Base-by-base conservation (phyloP, 2,113 vertebrate species). In the Herpailurus yagouaroundi region DNA sequence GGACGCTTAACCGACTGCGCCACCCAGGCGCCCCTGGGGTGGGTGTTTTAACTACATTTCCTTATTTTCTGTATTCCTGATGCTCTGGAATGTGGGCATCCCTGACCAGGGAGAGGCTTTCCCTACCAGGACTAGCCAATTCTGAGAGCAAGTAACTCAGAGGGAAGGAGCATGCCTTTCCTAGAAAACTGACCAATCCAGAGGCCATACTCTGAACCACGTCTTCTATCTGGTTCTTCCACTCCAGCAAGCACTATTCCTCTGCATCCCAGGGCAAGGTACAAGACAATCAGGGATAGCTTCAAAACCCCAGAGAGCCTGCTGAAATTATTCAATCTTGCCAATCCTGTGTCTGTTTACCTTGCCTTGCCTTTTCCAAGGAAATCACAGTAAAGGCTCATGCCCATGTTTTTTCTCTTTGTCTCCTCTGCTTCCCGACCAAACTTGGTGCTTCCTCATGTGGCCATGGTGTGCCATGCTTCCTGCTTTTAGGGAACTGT, bases 331-430 rank as follows among this genome's bases (percentile, higher is more conserved):
- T 27, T 45, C 45, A 45, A 0, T 36, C 3, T 27, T 33, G 63
- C 36, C 33, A 79, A 15, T 31, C 45, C 76, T 29, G 4, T 27
- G 9, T 27, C 38, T 63, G 29, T 12, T 73, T 7, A 19, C 36
- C 25, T 52, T 19, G 25, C 55, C 9, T 55, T 57, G 33, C 52
- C 11, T n/a, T 60, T 76, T 25, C 38, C 63, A 76, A 1, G 19
- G 55, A n/a, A 88, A 57, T 36, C 80, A 68, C 45, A 85, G 4
- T 6, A 21, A 36, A 63, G 14, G 79, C 73, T 33, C 5, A 25
- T n/a, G 4, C 0, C 38, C 23, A 8, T 1, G 15, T 15, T 15
- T 74, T 9, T 29, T 33, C 41, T 57, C n/a, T 11, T 0, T 3
- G 1, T 38, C 29, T 45, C 15, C 33, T 38, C 36, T 19, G 41